Evolutionary conservation across 2,888 invertebrate genomes (phyloP).

Genomic region (Clanis bilineata): DNA sequence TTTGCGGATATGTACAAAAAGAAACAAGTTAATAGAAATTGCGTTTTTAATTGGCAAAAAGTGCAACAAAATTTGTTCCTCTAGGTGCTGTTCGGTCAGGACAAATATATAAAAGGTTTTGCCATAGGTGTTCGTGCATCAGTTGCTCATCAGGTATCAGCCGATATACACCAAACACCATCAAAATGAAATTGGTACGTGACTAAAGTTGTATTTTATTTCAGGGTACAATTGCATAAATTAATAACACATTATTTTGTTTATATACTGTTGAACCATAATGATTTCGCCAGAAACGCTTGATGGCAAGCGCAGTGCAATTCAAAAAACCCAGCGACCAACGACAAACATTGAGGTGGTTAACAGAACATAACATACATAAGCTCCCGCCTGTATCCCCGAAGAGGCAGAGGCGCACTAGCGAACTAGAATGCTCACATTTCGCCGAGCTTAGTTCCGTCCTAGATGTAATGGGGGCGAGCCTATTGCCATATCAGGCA

Average conservation of each 20-base stretch:
- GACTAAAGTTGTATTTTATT: background rate
- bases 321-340: no score
- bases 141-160: background rate
- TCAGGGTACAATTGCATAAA: background rate
- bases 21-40: background rate
- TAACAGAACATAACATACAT: no score
- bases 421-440: no score
- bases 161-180: conserved; percentile 18
- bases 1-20: background rate
- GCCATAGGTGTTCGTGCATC: background rate
- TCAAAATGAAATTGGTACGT: conserved; percentile 33
- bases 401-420: no score
- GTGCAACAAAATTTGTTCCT: background rate
- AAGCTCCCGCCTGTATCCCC: no score
- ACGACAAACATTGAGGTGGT: no score
- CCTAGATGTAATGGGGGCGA: no score
- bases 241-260: background rate
- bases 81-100: background rate
- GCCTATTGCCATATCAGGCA: no score
- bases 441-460: no score
- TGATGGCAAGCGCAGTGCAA: no score
- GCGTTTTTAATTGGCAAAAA: background rate
- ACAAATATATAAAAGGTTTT: background rate
- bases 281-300: no score
- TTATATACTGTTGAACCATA: background rate